These are phyloP conservation scores for Anas platyrhynchos DNA, from an alignment of 2,113 vertebrate species.

Conservation along the genomic window DNA sequence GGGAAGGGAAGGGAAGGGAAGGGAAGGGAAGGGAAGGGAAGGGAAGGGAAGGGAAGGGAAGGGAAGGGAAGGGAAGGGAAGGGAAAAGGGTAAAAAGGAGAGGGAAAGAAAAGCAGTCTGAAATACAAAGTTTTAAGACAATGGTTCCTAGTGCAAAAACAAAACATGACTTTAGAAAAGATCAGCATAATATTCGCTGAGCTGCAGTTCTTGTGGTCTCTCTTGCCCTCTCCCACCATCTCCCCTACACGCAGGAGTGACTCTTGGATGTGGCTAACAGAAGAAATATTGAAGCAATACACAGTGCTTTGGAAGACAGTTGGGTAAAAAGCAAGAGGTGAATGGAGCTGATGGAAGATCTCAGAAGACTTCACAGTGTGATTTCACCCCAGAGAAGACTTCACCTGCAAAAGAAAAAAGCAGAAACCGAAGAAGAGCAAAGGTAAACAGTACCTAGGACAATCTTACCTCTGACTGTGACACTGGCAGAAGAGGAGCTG, in stretches of 20 bases:
- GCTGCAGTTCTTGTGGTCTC: neutral
- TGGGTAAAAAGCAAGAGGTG: neutral
- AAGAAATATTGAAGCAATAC: neutral
- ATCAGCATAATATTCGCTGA: neutral
- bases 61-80: no score
- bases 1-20: no score
- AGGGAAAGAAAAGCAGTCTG: conserved; percentile 17
- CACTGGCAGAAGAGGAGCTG: conserved; percentile 83
- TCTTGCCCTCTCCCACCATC: neutral
- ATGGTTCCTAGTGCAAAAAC: neutral
- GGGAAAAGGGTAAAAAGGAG: conserved; percentile 48
- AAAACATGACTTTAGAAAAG: conserved; percentile 10
- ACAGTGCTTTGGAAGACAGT: neutral
- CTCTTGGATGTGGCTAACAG: neutral
- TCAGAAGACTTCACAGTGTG: neutral
- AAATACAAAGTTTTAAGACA: conserved; percentile 43
- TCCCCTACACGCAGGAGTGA: neutral
- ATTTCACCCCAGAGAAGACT: neutral
- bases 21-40: neutral
- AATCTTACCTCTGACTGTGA: conserved; percentile 94
- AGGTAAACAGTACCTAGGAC: neutral
- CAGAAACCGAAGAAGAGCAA: neutral
- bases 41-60: no score
- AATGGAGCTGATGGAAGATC: neutral
- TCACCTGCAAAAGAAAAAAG: conserved; percentile 29